phyloP scores from a whole-genome alignment of 2,797 vertebrate genomes.

The Enteromius radiatus region DNA sequence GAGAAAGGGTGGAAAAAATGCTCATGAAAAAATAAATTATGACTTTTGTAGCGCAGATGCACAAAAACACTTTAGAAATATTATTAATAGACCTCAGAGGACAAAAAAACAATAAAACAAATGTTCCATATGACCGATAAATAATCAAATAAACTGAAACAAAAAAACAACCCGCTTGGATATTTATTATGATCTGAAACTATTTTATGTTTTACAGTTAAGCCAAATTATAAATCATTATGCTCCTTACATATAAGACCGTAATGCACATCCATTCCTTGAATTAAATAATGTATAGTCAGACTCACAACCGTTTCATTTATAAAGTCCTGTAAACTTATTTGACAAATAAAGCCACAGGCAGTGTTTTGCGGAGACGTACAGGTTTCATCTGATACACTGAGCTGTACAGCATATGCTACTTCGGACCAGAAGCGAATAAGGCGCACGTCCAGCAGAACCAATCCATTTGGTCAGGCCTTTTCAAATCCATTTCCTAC shows the following conservation, averaged over 20 bases:
- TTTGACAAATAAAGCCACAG: constrained; percentile 16
- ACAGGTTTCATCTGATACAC: constrained; percentile 55
- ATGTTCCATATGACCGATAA: constrained; percentile 1
- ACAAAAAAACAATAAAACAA: constrained; percentile 21
- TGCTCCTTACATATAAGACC: background rate
- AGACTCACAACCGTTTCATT: constrained; percentile 2
- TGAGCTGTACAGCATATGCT: constrained; percentile 73
- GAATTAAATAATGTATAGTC: background rate
- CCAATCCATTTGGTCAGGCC: constrained; percentile 69
- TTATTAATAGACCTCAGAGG: constrained; percentile 15
- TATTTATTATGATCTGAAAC: constrained; percentile 26
- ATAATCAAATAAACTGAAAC: constrained; percentile 18
- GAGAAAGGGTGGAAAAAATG: constrained; percentile 14
- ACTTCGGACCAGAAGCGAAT: constrained; percentile 50
- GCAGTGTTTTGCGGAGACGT: background rate
- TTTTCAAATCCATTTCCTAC: constrained; percentile 72
- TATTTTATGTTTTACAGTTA: constrained; percentile 15
- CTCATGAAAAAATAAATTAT: constrained; percentile 11
- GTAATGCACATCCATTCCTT: background rate
- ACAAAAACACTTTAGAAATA: constrained; percentile 18
- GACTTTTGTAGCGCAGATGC: background rate
- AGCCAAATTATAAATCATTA: constrained; percentile 27
- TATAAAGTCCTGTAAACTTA: background rate
- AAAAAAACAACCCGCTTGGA: background rate
- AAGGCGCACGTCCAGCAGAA: constrained; percentile 68